A percentile compares a stretch with the other conserved stretches of the same genome.
phyloP scores from a whole-genome alignment of 1,140 invertebrate species.

The Acyrthosiphon pisum region DNA sequence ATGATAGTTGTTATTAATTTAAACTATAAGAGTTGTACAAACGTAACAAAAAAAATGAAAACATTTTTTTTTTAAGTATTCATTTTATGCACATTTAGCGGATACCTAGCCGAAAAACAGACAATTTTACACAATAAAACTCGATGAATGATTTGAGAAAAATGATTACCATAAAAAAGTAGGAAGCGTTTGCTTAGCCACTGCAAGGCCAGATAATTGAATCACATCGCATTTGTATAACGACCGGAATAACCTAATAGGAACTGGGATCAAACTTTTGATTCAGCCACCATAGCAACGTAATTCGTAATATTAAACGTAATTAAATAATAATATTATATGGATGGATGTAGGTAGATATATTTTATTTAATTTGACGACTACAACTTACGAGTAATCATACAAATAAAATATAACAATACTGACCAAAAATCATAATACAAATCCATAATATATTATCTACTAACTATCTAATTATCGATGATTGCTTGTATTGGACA shows the following conservation, averaged over 20 bases:
- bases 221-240: neutral
- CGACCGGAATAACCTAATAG: neutral
- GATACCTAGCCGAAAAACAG: neutral
- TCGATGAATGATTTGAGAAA: neutral
- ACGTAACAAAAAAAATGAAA: neutral
- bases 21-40: neutral
- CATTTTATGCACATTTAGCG: neutral
- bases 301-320: neutral
- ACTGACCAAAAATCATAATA: neutral
- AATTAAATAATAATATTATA: neutral
- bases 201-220: neutral
- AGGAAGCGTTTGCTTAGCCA: neutral
- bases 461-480: neutral
- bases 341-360: neutral
- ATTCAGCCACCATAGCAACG: neutral
- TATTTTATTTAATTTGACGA: neutral
- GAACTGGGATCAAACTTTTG: neutral
- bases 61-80: neutral
- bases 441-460: neutral
- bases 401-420: neutral
- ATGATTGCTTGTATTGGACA: neutral
- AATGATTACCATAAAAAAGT: neutral
- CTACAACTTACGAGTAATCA: neutral
- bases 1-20: neutral
- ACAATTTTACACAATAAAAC: neutral